phyloP scores from a whole-genome alignment of 2,888 invertebrate genomes.

The Nephrotoma flavescens region DNA sequence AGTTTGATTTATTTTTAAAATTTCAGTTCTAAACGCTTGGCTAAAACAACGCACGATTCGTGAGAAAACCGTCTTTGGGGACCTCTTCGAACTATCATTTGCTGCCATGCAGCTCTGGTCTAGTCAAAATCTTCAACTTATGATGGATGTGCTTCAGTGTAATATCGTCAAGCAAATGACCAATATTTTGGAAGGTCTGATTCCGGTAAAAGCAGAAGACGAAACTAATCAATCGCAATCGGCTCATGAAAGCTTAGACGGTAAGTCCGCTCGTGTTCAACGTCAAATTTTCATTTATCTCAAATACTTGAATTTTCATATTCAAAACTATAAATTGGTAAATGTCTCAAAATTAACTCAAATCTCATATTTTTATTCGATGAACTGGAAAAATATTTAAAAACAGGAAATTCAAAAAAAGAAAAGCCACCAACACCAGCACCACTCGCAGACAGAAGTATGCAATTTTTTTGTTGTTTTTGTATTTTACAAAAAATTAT shows the following conservation, averaged over 20 bases:
- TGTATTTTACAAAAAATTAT: background rate
- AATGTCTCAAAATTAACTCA: background rate
- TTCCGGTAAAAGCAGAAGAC: constrained; percentile 55
- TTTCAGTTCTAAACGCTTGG: constrained; percentile 64
- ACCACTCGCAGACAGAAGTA: background rate
- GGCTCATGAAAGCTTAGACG: constrained; percentile 36
- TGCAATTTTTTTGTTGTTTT: background rate
- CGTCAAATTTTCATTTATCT: background rate
- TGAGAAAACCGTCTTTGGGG: constrained; percentile 49
- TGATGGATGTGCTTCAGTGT: constrained; percentile 80
- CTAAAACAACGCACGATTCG: constrained; percentile 47
- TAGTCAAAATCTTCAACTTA: constrained; percentile 64
- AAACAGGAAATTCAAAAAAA: background rate
- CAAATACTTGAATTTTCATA: background rate
- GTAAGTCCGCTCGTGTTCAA: constrained; percentile 18
- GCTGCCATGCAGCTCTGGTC: constrained; percentile 63
- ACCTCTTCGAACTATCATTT: constrained; percentile 64
- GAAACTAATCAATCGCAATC: constrained; percentile 36
- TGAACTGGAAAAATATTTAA: background rate
- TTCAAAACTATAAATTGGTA: background rate
- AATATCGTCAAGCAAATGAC: constrained; percentile 79
- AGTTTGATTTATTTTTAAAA: background rate
- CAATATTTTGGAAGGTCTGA: constrained; percentile 69
- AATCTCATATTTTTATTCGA: background rate
- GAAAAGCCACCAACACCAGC: background rate